These are phyloP conservation scores for Mastomys coucha DNA, from an alignment of 2,113 vertebrate species.

Conservation along the genomic window DNA sequence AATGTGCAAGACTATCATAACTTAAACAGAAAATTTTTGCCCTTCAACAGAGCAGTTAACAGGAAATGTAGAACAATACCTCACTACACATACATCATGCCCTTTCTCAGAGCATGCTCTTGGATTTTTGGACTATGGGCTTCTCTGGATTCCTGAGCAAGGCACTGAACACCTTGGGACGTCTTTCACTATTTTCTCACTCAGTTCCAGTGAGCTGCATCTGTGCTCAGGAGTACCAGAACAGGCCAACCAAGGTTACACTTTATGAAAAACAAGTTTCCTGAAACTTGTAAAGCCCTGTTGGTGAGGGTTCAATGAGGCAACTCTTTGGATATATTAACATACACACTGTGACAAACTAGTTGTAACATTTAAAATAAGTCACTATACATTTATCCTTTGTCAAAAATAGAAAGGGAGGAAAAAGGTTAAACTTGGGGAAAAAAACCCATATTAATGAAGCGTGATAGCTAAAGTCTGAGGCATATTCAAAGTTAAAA, in stretches of 20 bases:
- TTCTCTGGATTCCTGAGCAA: background rate
- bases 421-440: conserved; percentile 42
- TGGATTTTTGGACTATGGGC: background rate
- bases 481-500: conserved; percentile 61
- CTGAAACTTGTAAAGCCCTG: background rate
- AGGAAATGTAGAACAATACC: background rate
- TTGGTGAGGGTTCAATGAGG: background rate
- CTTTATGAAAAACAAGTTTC: background rate
- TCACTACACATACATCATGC: no score
- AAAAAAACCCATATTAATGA: conserved; percentile 71
- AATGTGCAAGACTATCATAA: background rate
- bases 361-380: conserved; percentile 56
- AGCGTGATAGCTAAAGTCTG: conserved; percentile 65
- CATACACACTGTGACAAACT: background rate
- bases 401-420: conserved; percentile 59
- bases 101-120: no score
- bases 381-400: conserved; percentile 34
- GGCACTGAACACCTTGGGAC: background rate
- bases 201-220: background rate
- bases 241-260: background rate
- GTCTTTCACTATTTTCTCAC: background rate
- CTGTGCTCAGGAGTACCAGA: background rate
- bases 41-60: background rate
- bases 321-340: background rate
- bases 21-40: background rate